Evolutionary conservation across 2,888 invertebrate genomes (phyloP).

Genomic region (Drosophila niveifrons): DNA sequence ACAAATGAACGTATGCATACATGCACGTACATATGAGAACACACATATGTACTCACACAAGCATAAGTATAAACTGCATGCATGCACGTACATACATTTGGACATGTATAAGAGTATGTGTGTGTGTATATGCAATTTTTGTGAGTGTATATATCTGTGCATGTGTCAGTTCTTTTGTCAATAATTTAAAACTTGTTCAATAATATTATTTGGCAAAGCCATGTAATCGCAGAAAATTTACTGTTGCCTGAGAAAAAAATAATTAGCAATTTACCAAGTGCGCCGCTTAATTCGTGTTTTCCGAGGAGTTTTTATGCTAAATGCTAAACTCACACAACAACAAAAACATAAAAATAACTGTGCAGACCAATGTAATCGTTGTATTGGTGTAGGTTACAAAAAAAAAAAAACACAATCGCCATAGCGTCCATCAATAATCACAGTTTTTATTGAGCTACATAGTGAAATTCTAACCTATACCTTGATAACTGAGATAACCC

Average conservation of each 20-base stretch:
- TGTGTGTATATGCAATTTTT: conserved; percentile 1
- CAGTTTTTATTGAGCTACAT: background rate
- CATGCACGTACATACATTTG: background rate
- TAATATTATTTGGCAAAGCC: conserved; percentile 6
- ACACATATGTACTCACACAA: background rate
- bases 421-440: background rate
- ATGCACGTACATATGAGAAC: conserved; percentile 1
- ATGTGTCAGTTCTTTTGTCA: conserved; percentile 21
- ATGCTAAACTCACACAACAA: too few species aligned
- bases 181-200: conserved; percentile 21
- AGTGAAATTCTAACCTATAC: background rate
- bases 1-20: conserved; percentile 8
- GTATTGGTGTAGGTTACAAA: background rate
- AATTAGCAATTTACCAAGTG: too few species aligned
- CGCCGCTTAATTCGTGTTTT: too few species aligned
- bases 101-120: background rate
- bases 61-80: background rate
- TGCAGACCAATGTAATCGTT: background rate
- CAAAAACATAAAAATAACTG: background rate
- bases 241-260: background rate
- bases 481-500: background rate
- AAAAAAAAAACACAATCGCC: background rate
- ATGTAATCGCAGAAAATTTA: background rate
- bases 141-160: conserved; percentile 23
- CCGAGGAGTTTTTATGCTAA: too few species aligned